Evolutionary conservation across 2,888 invertebrate genomes (phyloP).

Genomic region (Mallateleia sp.): DNA sequence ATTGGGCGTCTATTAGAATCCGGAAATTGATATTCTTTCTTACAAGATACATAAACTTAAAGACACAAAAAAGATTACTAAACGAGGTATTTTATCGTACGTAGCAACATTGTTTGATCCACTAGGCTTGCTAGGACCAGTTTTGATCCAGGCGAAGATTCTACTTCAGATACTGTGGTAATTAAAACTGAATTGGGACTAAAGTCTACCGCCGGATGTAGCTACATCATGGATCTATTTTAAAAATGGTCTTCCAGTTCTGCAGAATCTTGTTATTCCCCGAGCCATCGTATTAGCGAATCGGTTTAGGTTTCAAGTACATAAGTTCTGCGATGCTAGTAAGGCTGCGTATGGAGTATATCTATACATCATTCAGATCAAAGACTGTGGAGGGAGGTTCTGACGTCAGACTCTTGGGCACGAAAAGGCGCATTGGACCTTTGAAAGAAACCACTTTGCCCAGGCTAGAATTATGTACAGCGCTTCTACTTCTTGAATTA

Average conservation of each 20-base stretch:
- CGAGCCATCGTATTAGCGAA: no score
- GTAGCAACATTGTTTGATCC: slow-evolving; percentile 8
- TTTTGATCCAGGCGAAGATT: not conserved
- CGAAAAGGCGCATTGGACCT: not conserved
- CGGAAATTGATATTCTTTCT: not conserved
- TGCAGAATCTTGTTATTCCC: no score
- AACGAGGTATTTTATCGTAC: not conserved
- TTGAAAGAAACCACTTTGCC: no score
- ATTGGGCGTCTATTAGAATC: not conserved
- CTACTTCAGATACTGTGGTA: slow-evolving; percentile 10
- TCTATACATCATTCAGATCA: not conserved
- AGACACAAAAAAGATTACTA: not conserved
- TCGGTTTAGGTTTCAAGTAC: no score
- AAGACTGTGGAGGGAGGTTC: not conserved
- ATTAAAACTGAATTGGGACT: not conserved
- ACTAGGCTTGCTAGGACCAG: slow-evolving; percentile 5
- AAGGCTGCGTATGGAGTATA: slow-evolving; percentile 2
- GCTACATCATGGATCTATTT: not conserved
- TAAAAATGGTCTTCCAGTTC: no score
- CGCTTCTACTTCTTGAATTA: not conserved
- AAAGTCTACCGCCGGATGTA: not conserved
- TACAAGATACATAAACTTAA: not conserved
- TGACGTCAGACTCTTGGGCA: not conserved
- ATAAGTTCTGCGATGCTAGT: slow-evolving; percentile 8
- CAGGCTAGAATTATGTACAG: slow-evolving; percentile 11